Evolutionary conservation across 2,888 invertebrate species (phyloP).

Genomic region (Eupithecia centaureata): DNA sequence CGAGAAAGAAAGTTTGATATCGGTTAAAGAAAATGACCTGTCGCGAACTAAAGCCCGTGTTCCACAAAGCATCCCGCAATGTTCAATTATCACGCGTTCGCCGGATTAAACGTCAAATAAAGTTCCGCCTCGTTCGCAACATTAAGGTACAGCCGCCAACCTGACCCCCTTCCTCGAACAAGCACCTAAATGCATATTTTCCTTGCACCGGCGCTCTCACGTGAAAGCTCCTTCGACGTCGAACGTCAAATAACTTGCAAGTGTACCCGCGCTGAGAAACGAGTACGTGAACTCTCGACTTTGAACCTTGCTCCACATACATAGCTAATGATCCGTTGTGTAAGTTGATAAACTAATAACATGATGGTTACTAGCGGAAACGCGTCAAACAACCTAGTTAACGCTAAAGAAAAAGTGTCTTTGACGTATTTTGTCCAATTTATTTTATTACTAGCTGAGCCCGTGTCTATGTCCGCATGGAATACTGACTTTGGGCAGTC

Average conservation of each 20-base stretch:
- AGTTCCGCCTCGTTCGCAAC: slow-evolving; percentile 32
- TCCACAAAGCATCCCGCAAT: slow-evolving; percentile 17
- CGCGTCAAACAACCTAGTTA: background rate
- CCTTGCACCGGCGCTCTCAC: slow-evolving; percentile 32
- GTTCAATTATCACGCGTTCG: slow-evolving; percentile 28
- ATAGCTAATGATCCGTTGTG: background rate
- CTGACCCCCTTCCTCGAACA: slow-evolving; percentile 42
- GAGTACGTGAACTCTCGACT: background rate
- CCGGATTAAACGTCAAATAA: slow-evolving; percentile 45
- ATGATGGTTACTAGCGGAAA: background rate
- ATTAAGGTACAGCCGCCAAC: slow-evolving; percentile 42
- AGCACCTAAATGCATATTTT: slow-evolving; percentile 47
- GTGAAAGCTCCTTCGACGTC: slow-evolving; percentile 20
- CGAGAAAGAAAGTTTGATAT: background rate
- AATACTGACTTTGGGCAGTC: no score
- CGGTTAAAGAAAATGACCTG: background rate
- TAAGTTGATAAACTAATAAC: background rate
- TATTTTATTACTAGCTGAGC: no score
- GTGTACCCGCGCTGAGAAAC: background rate
- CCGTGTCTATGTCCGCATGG: no score
- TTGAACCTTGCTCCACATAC: background rate
- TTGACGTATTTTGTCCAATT: no score
- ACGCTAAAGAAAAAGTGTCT: background rate
- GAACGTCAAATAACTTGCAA: slow-evolving; percentile 21
- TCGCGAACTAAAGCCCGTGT: background rate